phyloP scores from a whole-genome alignment of 1,140 invertebrate genomes.

The Drosophila nasuta region DNA sequence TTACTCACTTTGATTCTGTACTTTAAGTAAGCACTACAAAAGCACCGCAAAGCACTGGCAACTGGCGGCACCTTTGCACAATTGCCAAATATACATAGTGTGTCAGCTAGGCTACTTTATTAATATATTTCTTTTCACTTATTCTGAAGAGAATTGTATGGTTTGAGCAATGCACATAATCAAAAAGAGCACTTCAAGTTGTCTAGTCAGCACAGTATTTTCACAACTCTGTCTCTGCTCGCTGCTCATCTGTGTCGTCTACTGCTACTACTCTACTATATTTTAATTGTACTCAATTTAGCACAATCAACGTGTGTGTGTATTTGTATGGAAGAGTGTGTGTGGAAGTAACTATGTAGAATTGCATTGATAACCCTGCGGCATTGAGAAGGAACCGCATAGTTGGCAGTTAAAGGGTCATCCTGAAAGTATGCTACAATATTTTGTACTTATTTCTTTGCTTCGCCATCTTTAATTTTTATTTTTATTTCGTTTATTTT shows the following conservation, averaged over 20 bases:
- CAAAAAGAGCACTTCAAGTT: slow-evolving; percentile 40
- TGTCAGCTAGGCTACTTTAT: slow-evolving; percentile 14
- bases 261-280: slow-evolving; percentile 42
- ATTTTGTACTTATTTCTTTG: slow-evolving; percentile 13
- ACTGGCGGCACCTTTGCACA: slow-evolving; percentile 23
- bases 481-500: slow-evolving; percentile 65
- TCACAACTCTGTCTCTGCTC: slow-evolving; percentile 26
- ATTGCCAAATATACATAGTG: slow-evolving; percentile 9
- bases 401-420: slow-evolving; percentile 51
- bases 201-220: slow-evolving; percentile 45
- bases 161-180: slow-evolving; percentile 21
- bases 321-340: slow-evolving; percentile 10
- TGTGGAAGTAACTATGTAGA: slow-evolving; percentile 7
- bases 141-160: slow-evolving; percentile 2
- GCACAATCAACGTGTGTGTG: slow-evolving; percentile 29
- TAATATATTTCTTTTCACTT: slow-evolving; percentile 1
- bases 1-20: slow-evolving; percentile 52
- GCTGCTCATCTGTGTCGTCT: slow-evolving; percentile 32
- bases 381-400: slow-evolving; percentile 2
- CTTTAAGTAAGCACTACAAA: slow-evolving; percentile 26
- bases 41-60: slow-evolving; percentile 19
- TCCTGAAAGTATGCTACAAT: slow-evolving; percentile 44
- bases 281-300: slow-evolving; percentile 73
- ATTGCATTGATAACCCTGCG: slow-evolving; percentile 38
- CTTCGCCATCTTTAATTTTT: slow-evolving; percentile 24